Conservation (phyloP, 2,888 invertebrate species). For the Stomorhina lunata region DNA sequence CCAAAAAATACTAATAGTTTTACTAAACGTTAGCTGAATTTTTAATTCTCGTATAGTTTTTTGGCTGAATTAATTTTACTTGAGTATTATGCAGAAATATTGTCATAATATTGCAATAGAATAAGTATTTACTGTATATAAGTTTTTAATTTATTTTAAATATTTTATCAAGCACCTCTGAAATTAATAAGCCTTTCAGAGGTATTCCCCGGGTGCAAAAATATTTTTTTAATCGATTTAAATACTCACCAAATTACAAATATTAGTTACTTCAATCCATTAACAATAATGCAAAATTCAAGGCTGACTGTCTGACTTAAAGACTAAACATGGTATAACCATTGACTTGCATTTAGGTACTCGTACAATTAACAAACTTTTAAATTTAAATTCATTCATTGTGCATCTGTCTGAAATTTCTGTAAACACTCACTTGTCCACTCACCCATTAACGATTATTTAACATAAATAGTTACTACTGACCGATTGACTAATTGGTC, state of each 20-base stretch:
- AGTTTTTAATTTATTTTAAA: not conserved
- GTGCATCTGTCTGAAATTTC: not conserved
- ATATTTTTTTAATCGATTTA: constrained; percentile 3
- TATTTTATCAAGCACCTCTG: not conserved
- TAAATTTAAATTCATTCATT: constrained; percentile 12
- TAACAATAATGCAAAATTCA: constrained; percentile 1
- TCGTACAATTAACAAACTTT: not conserved
- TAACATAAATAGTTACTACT: not conserved
- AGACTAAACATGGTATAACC: not conserved
- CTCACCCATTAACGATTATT: constrained; percentile 12
- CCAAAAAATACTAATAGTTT: constrained; percentile 56
- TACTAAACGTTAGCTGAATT: constrained; percentile 66
- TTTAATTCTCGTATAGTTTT: constrained; percentile 44
- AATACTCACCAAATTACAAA: not conserved
- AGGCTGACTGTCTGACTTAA: not conserved
- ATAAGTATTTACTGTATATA: not conserved
- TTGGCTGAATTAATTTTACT: not conserved
- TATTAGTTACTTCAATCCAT: not conserved
- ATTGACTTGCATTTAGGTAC: not conserved
- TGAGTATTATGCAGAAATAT: not conserved
- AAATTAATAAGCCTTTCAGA: not conserved
- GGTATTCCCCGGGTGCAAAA: constrained; percentile 5
- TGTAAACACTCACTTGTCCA: not conserved
- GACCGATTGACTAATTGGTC: not conserved
- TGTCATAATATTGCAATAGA: not conserved